Evolutionary conservation across 2,797 vertebrate genomes (phyloP).

Genomic region (Etheostoma perlongum): DNA sequence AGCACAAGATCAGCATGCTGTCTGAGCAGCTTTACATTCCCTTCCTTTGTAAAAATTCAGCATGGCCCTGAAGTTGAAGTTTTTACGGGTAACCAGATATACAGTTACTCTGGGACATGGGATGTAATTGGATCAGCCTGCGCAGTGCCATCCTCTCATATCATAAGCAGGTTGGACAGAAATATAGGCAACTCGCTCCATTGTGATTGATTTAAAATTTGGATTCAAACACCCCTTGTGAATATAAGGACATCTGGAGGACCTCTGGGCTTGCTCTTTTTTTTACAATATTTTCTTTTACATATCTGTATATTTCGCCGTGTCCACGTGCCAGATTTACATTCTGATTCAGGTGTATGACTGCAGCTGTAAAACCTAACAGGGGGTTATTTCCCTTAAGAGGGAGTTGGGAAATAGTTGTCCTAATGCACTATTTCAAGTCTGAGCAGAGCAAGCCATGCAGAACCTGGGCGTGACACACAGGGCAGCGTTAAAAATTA

Average conservation of each 20-base stretch:
- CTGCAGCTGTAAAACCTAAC: conserved; percentile 27
- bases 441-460: conserved; percentile 47
- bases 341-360: conserved; percentile 29
- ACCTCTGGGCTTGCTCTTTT: background rate
- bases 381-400: conserved; percentile 8
- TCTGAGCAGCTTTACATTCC: background rate
- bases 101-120: conserved; percentile 21
- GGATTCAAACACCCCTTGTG: conserved; percentile 22
- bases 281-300: conserved; percentile 3
- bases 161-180: conserved; percentile 34
- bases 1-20: background rate
- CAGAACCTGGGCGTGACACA: conserved; percentile 25
- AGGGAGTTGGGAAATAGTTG: background rate
- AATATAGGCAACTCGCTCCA: background rate
- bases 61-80: conserved; percentile 12
- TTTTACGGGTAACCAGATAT: conserved; percentile 10
- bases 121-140: conserved; percentile 43
- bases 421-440: conserved; percentile 37
- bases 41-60: background rate
- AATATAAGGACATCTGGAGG: conserved; percentile 30
- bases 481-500: conserved; percentile 8
- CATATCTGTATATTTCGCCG: background rate
- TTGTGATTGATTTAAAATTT: conserved; percentile 42
- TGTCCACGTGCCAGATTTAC: conserved; percentile 25
- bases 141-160: conserved; percentile 10